Evolutionary conservation across 2,113 vertebrate genomes (phyloP).

Genomic region (Dasyprocta punctata): DNA sequence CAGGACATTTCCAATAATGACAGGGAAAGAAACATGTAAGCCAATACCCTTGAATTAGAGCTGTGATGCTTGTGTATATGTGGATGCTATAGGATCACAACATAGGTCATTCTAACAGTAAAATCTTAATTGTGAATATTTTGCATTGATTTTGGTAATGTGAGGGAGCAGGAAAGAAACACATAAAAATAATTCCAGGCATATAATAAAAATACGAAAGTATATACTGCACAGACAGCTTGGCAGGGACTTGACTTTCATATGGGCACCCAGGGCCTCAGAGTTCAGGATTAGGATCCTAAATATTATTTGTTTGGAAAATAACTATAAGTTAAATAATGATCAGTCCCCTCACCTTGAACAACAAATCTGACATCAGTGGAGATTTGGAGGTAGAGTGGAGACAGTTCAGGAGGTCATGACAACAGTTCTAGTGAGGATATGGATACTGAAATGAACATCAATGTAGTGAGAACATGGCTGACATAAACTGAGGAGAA

Average conservation of each 20-base stretch:
- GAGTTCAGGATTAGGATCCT: neutral
- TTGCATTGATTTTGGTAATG: constrained; percentile 39
- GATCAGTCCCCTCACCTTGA: neutral
- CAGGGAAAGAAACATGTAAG: neutral
- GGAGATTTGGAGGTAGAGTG: neutral
- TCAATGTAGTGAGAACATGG: accelerated
- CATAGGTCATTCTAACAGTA: neutral
- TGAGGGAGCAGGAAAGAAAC: neutral
- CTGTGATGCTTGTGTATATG: neutral
- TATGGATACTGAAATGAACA: neutral
- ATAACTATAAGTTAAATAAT: neutral
- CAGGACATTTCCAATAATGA: neutral
- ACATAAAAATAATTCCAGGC: neutral
- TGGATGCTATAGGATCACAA: neutral
- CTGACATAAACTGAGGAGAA: neutral
- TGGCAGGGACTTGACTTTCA: neutral
- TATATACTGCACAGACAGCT: neutral
- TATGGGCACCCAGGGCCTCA: neutral
- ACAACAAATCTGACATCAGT: neutral
- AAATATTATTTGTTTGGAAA: neutral
- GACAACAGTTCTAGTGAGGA: neutral
- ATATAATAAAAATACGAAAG: neutral
- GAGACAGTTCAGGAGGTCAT: neutral
- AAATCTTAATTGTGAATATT: neutral
- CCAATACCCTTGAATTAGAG: neutral